Conservation (phyloP, 1,140 invertebrate species). For the Nomia melanderi region DNA sequence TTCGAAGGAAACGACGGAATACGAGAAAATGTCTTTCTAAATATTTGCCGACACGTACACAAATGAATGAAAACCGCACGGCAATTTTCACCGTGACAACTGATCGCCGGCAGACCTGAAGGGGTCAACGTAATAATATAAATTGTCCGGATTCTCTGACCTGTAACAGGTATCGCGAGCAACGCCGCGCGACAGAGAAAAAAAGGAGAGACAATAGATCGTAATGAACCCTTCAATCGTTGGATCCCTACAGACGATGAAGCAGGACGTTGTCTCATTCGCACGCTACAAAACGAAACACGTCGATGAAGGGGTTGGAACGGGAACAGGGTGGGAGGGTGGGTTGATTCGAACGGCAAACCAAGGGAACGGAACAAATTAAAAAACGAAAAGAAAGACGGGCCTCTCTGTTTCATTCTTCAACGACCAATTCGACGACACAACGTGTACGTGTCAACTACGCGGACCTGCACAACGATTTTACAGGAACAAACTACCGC, state of each 20-base stretch:
- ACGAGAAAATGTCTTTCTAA: neutral
- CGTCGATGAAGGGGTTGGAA: slow-evolving; percentile 44
- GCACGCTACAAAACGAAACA: slow-evolving; percentile 50
- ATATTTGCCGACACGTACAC: neutral
- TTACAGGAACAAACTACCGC: slow-evolving; percentile 71
- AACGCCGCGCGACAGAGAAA: too few species aligned
- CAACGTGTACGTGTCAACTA: slow-evolving; percentile 62
- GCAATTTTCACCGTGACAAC: neutral
- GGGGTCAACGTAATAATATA: neutral
- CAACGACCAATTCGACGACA: slow-evolving; percentile 48
- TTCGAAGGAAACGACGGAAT: too few species aligned
- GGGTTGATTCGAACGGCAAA: slow-evolving; percentile 5
- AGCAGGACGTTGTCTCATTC: slow-evolving; percentile 61
- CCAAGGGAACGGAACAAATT: slow-evolving; percentile 13
- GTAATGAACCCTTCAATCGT: slow-evolving; percentile 65
- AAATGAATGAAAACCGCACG: neutral
- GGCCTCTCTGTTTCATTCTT: slow-evolving; percentile 50
- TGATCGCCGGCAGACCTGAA: neutral
- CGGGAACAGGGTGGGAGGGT: too few species aligned
- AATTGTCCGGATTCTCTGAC: neutral
- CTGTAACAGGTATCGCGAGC: neutral
- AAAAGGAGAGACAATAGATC: neutral
- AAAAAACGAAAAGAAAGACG: slow-evolving; percentile 19
- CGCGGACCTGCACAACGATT: slow-evolving; percentile 68
- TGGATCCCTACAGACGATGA: slow-evolving; percentile 49